Base-by-base conservation (phyloP, 1,140 invertebrate species). In the Leucophenga varia region DNA sequence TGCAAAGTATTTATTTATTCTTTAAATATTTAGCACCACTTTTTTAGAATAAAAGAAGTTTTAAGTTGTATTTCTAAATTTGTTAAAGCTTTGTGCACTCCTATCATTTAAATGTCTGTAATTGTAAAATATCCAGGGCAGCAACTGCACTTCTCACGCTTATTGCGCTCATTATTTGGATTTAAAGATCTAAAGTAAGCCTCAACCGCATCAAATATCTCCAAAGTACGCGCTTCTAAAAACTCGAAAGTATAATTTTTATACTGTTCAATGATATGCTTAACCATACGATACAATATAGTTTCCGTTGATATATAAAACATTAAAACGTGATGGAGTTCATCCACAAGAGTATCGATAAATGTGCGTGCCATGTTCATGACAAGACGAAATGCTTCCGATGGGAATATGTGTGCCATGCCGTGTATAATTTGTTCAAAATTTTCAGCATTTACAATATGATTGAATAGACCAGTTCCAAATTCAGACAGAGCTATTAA, bases 251-350 rank as follows among this genome's bases (percentile, higher is more conserved):
- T 12, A 6, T 12, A 6, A n/a, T 1, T 0, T 40, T 0, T 0
- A 13, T 28, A 4, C 16, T 46, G 0, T 17, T n/a, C 18, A 59
- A 9, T n/a, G 10, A 67, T 35, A 0, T 32, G 16, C 16, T 12
- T 3, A 17, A 58, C 13, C 17, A 67, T 52, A 3, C 34, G 35
- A 21, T 34, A 59, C 1, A 67, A 40, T 10, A 67, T 53, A 17
- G 56, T 52, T 44, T 67, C 63, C 3, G 59, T 40, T 3, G 59
- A 8, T 7, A 67, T 57, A n/a, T 31, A 63, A 17, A 67, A 52
- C 16, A 44, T 40, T 1, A 65, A 32, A 28, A 40, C 20, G 7
- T 16, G 10, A n/a, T 52, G 46, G 2, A 65, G 19, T 0, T 57
- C 32, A 0, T 61, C 38, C 36, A 61, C 36, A 10, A 59, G 19